A percentile compares a stretch with the other conserved stretches of the same genome.
Evolutionary conservation across 1,140 invertebrate species (phyloP).

Genomic region (Gryon sp.): DNA sequence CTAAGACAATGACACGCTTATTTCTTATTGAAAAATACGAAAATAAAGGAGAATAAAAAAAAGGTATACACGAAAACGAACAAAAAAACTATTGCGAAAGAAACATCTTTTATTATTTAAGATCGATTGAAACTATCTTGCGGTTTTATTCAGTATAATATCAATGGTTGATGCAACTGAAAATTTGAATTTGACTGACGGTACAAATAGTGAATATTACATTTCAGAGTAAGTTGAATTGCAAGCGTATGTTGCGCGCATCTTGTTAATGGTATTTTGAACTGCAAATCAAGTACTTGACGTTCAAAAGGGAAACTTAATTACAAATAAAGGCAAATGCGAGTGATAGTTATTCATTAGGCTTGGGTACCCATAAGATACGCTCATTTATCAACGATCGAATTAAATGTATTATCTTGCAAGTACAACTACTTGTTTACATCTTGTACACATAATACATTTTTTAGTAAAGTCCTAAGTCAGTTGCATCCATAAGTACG

Average conservation of each 20-base stretch:
- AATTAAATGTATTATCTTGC: slow-evolving; percentile 3
- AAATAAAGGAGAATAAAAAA: no score
- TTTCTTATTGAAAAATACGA: no score
- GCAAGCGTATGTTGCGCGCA: slow-evolving; percentile 12
- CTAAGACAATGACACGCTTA: no score
- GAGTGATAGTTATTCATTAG: slow-evolving; percentile 33
- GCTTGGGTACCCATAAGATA: not conserved
- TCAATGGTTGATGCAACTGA: slow-evolving; percentile 2
- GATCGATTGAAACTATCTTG: no score
- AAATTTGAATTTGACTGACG: slow-evolving; percentile 19
- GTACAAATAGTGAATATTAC: slow-evolving; percentile 26
- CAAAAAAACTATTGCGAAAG: no score
- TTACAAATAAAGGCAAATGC: slow-evolving; percentile 50
- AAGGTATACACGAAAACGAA: no score
- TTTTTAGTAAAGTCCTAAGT: slow-evolving; percentile 17
- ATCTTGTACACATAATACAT: slow-evolving; percentile 17
- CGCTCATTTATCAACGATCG: slow-evolving; percentile 11
- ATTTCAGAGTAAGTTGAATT: slow-evolving; percentile 10
- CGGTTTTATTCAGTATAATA: no score
- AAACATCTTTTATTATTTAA: no score
- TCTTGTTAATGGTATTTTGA: slow-evolving; percentile 39
- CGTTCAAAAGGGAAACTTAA: slow-evolving; percentile 33
- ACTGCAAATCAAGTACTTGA: slow-evolving; percentile 40
- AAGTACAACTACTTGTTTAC: slow-evolving; percentile 12
- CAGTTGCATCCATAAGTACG: not conserved